phyloP scores from a whole-genome alignment of 2,888 invertebrate genomes.

The Phyllotreta striolata region DNA sequence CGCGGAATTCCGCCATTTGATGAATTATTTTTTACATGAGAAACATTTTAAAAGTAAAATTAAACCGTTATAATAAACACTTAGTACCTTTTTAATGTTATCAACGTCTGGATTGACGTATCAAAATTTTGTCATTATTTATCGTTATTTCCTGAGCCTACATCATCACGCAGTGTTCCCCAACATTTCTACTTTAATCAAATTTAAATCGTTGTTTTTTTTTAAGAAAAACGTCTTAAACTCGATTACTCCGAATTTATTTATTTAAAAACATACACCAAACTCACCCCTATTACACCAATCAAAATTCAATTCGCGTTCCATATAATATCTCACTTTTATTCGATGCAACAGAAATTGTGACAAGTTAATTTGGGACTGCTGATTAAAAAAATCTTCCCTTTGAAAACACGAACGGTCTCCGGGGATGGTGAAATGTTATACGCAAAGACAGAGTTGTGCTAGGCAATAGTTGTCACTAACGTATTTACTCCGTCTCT shows the following conservation, averaged over 20 bases:
- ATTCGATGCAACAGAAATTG: not conserved
- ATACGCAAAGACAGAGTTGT: slow-evolving; percentile 56
- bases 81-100: slow-evolving; percentile 23
- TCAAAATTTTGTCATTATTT: slow-evolving; percentile 51
- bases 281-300: not conserved
- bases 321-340: not conserved
- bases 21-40: slow-evolving; percentile 22
- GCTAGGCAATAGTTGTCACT: slow-evolving; percentile 61
- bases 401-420: slow-evolving; percentile 49
- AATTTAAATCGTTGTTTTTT: not conserved
- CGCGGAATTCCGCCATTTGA: slow-evolving; percentile 8
- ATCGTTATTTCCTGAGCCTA: slow-evolving; percentile 56
- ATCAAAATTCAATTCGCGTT: not conserved
- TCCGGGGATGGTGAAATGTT: slow-evolving; percentile 55
- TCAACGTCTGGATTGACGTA: slow-evolving; percentile 50
- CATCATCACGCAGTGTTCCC: slow-evolving; percentile 42
- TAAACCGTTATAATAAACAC: not conserved
- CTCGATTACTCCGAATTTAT: not conserved
- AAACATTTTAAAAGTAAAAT: not conserved
- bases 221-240: not conserved
- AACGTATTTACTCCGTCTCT: slow-evolving; percentile 54
- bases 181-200: slow-evolving; percentile 40
- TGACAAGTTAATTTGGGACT: slow-evolving; percentile 41
- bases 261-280: not conserved
- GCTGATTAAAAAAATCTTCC: slow-evolving; percentile 48